Percentiles rank a stretch among this genome's conserved stretches.
Conservation (phyloP, 2,888 invertebrate species). For the Aethes cnicana region DNA sequence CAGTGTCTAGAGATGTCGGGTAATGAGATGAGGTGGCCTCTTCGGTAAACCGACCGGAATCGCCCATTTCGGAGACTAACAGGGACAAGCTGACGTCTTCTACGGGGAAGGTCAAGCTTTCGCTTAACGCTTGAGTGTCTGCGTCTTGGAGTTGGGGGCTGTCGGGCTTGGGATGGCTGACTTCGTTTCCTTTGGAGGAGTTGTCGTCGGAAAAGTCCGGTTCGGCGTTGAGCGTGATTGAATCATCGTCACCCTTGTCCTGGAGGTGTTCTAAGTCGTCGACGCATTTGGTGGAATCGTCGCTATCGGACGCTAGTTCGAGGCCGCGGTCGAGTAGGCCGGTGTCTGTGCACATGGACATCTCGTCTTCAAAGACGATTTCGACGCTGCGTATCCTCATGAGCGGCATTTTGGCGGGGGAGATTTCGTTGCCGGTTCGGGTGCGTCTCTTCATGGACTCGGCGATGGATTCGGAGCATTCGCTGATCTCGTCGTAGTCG, state of each 20-base stretch:
- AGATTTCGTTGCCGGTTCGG: constrained; percentile 70
- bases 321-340: constrained; percentile 63
- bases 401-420: constrained; percentile 70
- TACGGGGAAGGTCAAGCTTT: constrained; percentile 46
- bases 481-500: constrained; percentile 74
- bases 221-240: constrained; percentile 69
- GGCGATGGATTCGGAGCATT: constrained; percentile 58
- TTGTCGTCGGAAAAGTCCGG: constrained; percentile 69
- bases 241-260: constrained; percentile 57
- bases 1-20: constrained; percentile 42
- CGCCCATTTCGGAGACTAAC: constrained; percentile 64
- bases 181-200: constrained; percentile 46
- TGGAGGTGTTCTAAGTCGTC: constrained; percentile 65
- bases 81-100: constrained; percentile 59
- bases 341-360: constrained; percentile 70
- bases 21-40: constrained; percentile 65
- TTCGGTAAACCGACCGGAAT: constrained; percentile 72
- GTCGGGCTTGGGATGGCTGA: constrained; percentile 37
- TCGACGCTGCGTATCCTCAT: constrained; percentile 77
- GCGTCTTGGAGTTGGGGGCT: constrained; percentile 42
- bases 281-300: constrained; percentile 73
- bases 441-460: constrained; percentile 53
- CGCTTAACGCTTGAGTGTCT: constrained; percentile 49
- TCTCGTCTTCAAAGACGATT: constrained; percentile 75
- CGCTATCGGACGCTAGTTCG: constrained; percentile 66